These are phyloP conservation scores for Aurelia coerulea DNA, from an alignment of 30 jellyfish, hydroid and myxozoan species.

Conservation along the genomic window DNA sequence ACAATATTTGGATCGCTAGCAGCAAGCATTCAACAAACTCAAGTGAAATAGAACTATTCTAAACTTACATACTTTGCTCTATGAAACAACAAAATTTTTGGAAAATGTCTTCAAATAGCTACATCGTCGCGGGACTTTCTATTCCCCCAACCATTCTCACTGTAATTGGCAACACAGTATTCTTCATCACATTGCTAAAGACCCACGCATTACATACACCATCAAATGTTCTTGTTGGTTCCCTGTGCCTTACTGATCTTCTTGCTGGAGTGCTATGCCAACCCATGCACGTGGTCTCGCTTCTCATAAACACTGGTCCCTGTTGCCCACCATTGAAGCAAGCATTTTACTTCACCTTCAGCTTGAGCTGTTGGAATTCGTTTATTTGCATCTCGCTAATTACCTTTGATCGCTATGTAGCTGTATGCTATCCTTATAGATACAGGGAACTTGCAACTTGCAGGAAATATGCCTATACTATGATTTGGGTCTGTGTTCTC, in stretches of 20 bases:
- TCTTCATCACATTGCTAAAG: constrained; percentile 7
- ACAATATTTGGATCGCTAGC: too few relatives aligned
- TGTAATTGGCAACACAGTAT: constrained; percentile 15
- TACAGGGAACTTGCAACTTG: constrained; percentile 19
- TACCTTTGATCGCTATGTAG: constrained; percentile 7
- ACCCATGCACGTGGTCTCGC: background rate
- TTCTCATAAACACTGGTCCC: background rate
- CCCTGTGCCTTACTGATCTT: constrained; percentile 16
- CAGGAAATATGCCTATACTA: background rate
- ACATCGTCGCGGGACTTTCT: too few relatives aligned
- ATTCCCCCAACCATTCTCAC: background rate
- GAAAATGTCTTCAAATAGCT: too few relatives aligned
- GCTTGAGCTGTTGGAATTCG: constrained; percentile 4
- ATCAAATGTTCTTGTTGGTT: constrained; percentile 3
- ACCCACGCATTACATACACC: constrained; percentile 9
- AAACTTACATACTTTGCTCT: too few relatives aligned
- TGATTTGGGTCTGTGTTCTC: background rate
- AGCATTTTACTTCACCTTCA: constrained; percentile 6
- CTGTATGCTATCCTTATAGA: constrained; percentile 5
- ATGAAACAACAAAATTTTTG: too few relatives aligned
- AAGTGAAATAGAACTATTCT: too few relatives aligned
- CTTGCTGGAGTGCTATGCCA: constrained; percentile 16
- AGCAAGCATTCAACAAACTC: too few relatives aligned
- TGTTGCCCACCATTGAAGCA: constrained; percentile 4
- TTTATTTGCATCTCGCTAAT: constrained; percentile 4